A percentile compares a stretch with the other conserved stretches of the same genome.
Evolutionary conservation across 2,888 invertebrate genomes (phyloP).

Genomic region (Toxonevra muliebris): DNA sequence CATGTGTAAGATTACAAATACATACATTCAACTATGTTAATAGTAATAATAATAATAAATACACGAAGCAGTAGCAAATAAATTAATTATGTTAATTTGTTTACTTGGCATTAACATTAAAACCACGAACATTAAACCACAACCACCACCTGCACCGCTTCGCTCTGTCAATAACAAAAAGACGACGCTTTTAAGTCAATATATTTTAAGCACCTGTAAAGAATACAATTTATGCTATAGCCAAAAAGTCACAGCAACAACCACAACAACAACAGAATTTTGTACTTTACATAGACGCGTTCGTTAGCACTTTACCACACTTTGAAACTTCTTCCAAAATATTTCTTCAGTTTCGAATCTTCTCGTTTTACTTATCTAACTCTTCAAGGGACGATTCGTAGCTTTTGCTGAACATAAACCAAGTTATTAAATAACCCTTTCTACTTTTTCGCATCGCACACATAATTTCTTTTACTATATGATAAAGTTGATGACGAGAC

Average conservation of each 20-base stretch:
- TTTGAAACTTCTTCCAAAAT: not conserved
- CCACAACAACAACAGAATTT: not conserved
- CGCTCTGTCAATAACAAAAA: too few species aligned
- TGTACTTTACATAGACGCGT: not conserved
- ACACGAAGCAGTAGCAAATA: conserved; percentile 32
- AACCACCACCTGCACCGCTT: not conserved
- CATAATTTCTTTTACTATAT: too few species aligned
- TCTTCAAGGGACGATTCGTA: too few species aligned
- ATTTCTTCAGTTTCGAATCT: too few species aligned
- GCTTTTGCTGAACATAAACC: too few species aligned
- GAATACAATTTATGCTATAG: conserved; percentile 24
- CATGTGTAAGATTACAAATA: not conserved
- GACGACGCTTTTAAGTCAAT: conserved; percentile 15
- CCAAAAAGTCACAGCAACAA: not conserved
- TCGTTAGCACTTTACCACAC: not conserved
- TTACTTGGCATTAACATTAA: conserved; percentile 22
- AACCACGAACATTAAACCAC: conserved; percentile 9
- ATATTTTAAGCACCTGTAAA: conserved; percentile 27
- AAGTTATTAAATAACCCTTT: too few species aligned
- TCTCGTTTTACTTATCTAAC: too few species aligned
- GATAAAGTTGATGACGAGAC: too few species aligned
- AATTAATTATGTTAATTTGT: conserved; percentile 43
- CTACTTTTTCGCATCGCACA: too few species aligned
- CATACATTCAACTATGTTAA: not conserved
- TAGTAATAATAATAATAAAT: conserved; percentile 13